These are phyloP conservation scores for Phaedon cochleariae DNA, from an alignment of 2,888 invertebrate species.

Conservation along the genomic window DNA sequence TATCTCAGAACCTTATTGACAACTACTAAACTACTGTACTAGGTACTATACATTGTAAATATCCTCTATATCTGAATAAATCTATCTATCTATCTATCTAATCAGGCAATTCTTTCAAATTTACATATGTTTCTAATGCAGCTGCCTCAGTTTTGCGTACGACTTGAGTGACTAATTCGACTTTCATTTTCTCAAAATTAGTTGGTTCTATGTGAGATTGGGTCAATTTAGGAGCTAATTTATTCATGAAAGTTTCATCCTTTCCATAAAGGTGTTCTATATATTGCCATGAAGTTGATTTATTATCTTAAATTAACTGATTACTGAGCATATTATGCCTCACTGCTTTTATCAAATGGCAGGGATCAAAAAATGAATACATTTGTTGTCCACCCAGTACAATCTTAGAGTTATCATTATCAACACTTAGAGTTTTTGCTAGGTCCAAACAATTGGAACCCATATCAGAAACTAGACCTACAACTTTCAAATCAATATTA, in stretches of 20 bases:
- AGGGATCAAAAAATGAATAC: neutral
- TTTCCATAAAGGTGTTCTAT: slow-evolving; percentile 33
- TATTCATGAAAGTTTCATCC: slow-evolving; percentile 22
- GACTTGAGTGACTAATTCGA: slow-evolving; percentile 35
- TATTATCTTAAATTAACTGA: slow-evolving; percentile 18
- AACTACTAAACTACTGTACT: no score
- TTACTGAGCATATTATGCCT: slow-evolving; percentile 30
- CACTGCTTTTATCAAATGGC: slow-evolving; percentile 29
- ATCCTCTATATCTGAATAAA: no score
- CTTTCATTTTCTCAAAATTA: slow-evolving; percentile 2
- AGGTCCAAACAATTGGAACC: no score
- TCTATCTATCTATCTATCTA: no score
- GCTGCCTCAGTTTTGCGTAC: slow-evolving; percentile 38
- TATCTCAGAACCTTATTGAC: no score
- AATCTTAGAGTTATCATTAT: slow-evolving; percentile 1
- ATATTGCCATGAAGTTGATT: slow-evolving; percentile 28
- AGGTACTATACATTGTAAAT: no score
- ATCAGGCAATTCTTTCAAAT: slow-evolving; percentile 21
- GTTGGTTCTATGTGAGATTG: slow-evolving; percentile 16
- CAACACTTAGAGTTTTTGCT: no score
- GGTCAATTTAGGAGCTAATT: slow-evolving; percentile 34
- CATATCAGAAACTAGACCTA: no score
- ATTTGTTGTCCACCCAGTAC: neutral
- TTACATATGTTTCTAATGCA: slow-evolving; percentile 26
- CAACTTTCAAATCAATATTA: no score